These are phyloP conservation scores for Shargacucullia verbasci DNA, from an alignment of 2,888 invertebrate genomes.

Conservation along the genomic window DNA sequence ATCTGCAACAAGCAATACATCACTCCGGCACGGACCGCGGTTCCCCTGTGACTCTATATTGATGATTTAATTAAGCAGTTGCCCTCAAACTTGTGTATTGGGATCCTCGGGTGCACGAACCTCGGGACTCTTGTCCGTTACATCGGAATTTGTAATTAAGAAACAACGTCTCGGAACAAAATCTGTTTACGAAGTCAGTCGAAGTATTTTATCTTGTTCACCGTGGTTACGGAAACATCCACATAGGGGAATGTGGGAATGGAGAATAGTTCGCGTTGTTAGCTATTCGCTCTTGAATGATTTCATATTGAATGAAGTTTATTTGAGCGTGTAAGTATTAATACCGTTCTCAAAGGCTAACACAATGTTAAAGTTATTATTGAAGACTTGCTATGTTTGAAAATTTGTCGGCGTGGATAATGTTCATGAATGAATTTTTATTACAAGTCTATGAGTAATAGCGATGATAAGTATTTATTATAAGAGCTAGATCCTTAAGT, in stretches of 20 bases:
- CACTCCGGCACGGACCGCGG: constrained; percentile 55
- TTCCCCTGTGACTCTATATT: constrained; percentile 66
- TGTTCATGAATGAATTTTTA: too few relatives aligned
- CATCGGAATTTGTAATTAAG: constrained; percentile 83
- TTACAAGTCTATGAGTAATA: too few relatives aligned
- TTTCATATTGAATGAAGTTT: constrained; percentile 43
- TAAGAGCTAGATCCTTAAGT: too few relatives aligned
- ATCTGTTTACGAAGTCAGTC: constrained; percentile 74
- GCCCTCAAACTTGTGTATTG: constrained; percentile 69
- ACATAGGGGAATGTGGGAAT: constrained; percentile 56
- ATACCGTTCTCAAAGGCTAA: constrained; percentile 23
- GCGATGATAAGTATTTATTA: too few relatives aligned
- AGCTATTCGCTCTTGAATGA: constrained; percentile 57
- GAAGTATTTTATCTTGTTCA: constrained; percentile 73
- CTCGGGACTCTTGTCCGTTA: constrained; percentile 70
- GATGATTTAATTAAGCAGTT: constrained; percentile 82
- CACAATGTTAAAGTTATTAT: constrained; percentile 19
- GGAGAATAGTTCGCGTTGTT: constrained; percentile 63
- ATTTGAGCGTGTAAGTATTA: constrained; percentile 16
- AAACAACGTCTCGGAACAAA: constrained; percentile 77
- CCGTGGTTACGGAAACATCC: constrained; percentile 58
- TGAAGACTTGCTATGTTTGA: not conserved
- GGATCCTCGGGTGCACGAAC: constrained; percentile 56
- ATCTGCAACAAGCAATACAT: constrained; percentile 63
- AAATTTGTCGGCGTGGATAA: too few relatives aligned